Base-by-base conservation (phyloP, 1,140 invertebrate species). In the Drosophila oshimai region DNA sequence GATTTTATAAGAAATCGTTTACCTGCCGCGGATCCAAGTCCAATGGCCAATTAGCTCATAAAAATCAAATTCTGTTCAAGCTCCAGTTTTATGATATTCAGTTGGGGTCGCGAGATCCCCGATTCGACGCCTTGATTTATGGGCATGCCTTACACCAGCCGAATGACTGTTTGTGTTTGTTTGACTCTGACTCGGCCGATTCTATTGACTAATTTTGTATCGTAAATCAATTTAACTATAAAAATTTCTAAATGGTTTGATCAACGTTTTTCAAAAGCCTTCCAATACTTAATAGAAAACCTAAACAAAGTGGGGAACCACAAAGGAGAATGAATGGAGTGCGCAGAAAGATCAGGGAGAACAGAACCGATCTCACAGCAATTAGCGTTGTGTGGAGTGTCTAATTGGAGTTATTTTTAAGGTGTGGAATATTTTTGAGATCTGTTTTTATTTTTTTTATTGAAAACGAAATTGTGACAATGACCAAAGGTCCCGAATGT, bases 171-270 rank as follows among this genome's bases (percentile, higher is more conserved):
- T 17, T 67, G 42, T 17, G 46, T 68, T 51, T 53, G 61, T 47
- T 64, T 64, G 24, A 2, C 22, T 12, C 44, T 33, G 29, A 47
- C 34, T 69, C 17, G 42, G 24, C 71, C 41, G 68, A 61, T 68
- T 80, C 57, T 86, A 73, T 75, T 84, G 84, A 78, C 74, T 84
- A 84, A 88, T 78, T 88, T 89, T 44, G 65, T 61, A 47, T 78
- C 70, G 58, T 87, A 87, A 87, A 87, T 87, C 81, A 87, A 87
- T 87, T 77, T 74, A 74, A 77, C 64, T 81, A 81, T 87, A 74
- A 81, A 76, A 64, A 39, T 51, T 37, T 53, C 15, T 10, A 65
- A 72, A 71, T 74, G 75, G 39, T 69, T 68, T 57, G 71, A 75
- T 86, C 80, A 72, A 77, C 62, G 61, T 50, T 36, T 34, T 18